Evolutionary conservation across 2,113 vertebrate genomes (phyloP), one percentile per base, ranked within the genome.

Genomic region (Sylvilagus bachmani): DNA sequence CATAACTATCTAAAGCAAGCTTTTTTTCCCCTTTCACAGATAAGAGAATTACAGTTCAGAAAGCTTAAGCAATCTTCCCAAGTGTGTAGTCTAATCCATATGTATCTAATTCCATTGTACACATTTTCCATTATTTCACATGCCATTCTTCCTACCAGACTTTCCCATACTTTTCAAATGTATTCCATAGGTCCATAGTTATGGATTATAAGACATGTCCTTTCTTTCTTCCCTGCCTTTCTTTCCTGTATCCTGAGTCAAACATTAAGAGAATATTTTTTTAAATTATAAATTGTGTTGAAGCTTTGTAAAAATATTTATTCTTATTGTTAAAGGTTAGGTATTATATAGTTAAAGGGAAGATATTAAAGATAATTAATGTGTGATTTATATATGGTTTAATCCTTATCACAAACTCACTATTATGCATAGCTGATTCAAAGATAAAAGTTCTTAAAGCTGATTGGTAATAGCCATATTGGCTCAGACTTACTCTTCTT

Each of bases 281-380:
- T 90, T 36, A 3, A 11, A 62, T 58, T 86, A 2, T 90, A 16
- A 58, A 16, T 58, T 58, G 24, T 64, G 14, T 89, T 84, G 10
- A 77, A 89, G 62, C 58, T 95, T 94, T 58, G 1, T 64, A 89
- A 87, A 96, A 95, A 74, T 92, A 86, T 38, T 58, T 58, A 58
- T 36, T 6, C 24, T 14, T 85, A 24, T 55, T n/a, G 66, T 61
- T 31, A 44, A 31, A 82, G 24, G 86, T 86, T 58, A 58, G 13
- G 13, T 58, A 58, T 17, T 58, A 58, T 16, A 58, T 17, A 19
- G 55, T 58, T 58, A 58, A 58, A 58, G 17, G n/a, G 12, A 93
- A 55, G 7, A 27, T 66, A 88, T 33, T 82, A 86, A 88, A 69
- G 19, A 90, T 67, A 95, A 82, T 51, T 86, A 91, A 55, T 74